phyloP scores from a whole-genome alignment of 2,113 vertebrate genomes.

The Rhynchomys soricoides region DNA sequence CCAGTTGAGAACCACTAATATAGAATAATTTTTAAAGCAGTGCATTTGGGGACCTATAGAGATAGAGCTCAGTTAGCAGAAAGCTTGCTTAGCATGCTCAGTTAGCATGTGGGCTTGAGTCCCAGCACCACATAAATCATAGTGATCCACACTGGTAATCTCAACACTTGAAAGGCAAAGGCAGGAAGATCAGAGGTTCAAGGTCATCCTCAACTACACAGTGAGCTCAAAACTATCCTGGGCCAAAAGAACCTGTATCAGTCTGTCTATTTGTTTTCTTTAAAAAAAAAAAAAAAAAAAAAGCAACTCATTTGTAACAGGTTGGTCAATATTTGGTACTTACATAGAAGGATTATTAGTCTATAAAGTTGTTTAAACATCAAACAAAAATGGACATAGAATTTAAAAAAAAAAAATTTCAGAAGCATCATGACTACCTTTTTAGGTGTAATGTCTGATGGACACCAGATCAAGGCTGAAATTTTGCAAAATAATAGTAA shows the following conservation, averaged over 20 bases:
- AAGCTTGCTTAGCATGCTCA: too few species aligned
- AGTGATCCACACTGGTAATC: neutral
- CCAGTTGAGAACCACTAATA: neutral
- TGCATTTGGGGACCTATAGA: neutral
- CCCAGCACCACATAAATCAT: too few species aligned
- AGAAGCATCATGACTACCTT: neutral
- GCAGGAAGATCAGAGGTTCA: neutral
- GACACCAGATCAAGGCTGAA: conserved; percentile 25
- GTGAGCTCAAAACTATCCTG: neutral
- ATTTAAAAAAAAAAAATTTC: conserved; percentile 35
- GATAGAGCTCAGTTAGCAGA: neutral
- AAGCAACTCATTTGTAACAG: conserved; percentile 12
- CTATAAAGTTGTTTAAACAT: conserved; percentile 28
- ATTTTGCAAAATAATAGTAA: neutral
- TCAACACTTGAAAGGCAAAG: neutral
- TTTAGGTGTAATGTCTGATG: conserved; percentile 23
- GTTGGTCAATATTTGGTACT: neutral
- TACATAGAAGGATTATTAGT: neutral
- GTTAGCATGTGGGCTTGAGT: too few species aligned
- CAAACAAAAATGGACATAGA: conserved; percentile 40
- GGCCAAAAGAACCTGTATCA: neutral
- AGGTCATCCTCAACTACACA: neutral
- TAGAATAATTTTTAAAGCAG: neutral
- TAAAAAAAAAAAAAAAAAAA: too few species aligned
- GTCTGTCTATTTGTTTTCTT: neutral